These are phyloP conservation scores for Sylvicola cinctus DNA, from an alignment of 2,888 invertebrate species.

Conservation along the genomic window DNA sequence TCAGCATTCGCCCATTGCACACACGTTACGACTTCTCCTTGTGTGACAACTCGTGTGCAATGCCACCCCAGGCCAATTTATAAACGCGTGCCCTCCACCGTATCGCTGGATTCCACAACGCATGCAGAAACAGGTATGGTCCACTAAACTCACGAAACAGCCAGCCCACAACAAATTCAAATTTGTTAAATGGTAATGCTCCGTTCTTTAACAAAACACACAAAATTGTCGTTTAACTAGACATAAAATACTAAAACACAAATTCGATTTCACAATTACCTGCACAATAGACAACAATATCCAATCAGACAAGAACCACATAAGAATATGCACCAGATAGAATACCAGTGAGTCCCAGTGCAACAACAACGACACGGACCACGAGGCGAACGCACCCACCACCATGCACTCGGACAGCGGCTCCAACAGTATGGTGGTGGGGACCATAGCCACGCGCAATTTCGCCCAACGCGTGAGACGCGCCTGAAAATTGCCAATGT, in stretches of 20 bases:
- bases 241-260: slow-evolving; percentile 1
- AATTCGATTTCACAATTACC: slow-evolving; percentile 21
- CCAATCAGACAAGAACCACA: slow-evolving; percentile 96
- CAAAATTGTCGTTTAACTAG: background rate
- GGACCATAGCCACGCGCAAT: slow-evolving; percentile 87
- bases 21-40: no score
- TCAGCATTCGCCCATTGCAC: no score
- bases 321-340: slow-evolving; percentile 75
- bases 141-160: slow-evolving; percentile 79
- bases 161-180: slow-evolving; percentile 90
- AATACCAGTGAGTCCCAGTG: slow-evolving; percentile 79
- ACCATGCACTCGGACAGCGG: slow-evolving; percentile 91
- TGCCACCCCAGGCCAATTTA: slow-evolving; percentile 86
- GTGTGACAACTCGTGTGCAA: slow-evolving; percentile 28
- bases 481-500: slow-evolving; percentile 68
- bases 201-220: slow-evolving; percentile 45
- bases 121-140: slow-evolving; percentile 70
- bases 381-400: slow-evolving; percentile 76
- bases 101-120: slow-evolving; percentile 72
- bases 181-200: slow-evolving; percentile 80
- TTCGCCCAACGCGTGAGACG: slow-evolving; percentile 84
- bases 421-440: slow-evolving; percentile 74
- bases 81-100: slow-evolving; percentile 86
- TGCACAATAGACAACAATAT: slow-evolving; percentile 71
- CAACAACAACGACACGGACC: slow-evolving; percentile 66